Percentiles rank a stretch among this genome's conserved stretches.
Conservation (phyloP, 1,140 invertebrate species). For the Aphis gossypii region DNA sequence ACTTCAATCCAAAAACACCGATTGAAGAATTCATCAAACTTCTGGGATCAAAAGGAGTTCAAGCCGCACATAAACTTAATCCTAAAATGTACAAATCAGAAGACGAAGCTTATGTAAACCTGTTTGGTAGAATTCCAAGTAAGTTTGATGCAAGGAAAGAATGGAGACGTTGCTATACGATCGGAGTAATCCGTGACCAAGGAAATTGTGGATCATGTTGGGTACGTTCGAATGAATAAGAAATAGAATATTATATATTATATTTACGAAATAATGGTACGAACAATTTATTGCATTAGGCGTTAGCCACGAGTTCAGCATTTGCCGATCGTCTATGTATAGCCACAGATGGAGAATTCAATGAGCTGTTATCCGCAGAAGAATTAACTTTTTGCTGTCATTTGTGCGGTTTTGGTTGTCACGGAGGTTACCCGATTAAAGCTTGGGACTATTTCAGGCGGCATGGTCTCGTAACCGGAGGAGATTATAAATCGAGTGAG, state of each 20-base stretch:
- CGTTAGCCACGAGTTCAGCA: slow-evolving; percentile 62
- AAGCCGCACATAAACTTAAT: not conserved
- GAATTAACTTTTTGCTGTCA: slow-evolving; percentile 72
- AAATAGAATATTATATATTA: too few relatives aligned
- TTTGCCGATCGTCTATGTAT: slow-evolving; percentile 78
- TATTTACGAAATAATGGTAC: not conserved
- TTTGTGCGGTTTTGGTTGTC: slow-evolving; percentile 72
- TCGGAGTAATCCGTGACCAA: slow-evolving; percentile 76
- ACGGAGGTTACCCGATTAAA: slow-evolving; percentile 70
- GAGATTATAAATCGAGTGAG: slow-evolving; percentile 71
- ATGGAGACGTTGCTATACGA: slow-evolving; percentile 84
- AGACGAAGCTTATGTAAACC: not conserved
- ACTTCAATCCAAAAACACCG: not conserved
- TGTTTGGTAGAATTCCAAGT: slow-evolving; percentile 69
- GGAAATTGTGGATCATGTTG: slow-evolving; percentile 71
- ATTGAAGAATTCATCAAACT: not conserved
- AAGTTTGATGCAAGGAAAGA: slow-evolving; percentile 79
- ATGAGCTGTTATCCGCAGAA: slow-evolving; percentile 71
- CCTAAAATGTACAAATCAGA: not conserved
- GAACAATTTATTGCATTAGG: slow-evolving; percentile 55
- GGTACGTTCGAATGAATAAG: slow-evolving; percentile 16
- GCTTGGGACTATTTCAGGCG: slow-evolving; percentile 71
- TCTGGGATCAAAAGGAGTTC: not conserved
- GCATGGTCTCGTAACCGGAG: slow-evolving; percentile 39
- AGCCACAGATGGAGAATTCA: slow-evolving; percentile 67